Evolutionary conservation across 2,888 invertebrate species (phyloP), one percentile per base, ranked within the genome.

Genomic region (Cataglyphis altisquamis): DNA sequence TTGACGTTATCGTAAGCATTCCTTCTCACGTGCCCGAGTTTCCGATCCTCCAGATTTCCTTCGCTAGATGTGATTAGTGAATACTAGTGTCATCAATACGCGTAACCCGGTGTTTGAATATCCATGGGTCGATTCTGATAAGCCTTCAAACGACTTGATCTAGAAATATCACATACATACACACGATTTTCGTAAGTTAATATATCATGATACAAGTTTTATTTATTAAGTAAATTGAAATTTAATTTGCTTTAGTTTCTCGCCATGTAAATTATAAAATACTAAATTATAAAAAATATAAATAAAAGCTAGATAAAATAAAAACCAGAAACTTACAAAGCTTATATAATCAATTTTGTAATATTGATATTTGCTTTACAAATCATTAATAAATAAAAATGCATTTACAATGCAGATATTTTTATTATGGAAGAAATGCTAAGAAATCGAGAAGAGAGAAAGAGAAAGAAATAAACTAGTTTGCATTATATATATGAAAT

Each of bases 1-100:
- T 73, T 45, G 10, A 29, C 57, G 41, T 21, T 57, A 72, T 72
- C 36, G 21, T 70, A 68, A 68, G 48, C 68, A 45, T 57, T 60
- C 41, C 36, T 78, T 45, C 18, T 32, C 72, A 78, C 73, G 60
- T 36, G 45, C 25, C 32, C 60, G 39, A 78, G 9, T 72, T 72
- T 57, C 32, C 41, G 70, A 68, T 10, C 29, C 21, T 10, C 29
- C 32, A 18, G 10, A 68, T 1, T 29, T 6, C n/a, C 21, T 60
- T 45, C n/a, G 41, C 74, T 78, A 60, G 45, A 72, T 78, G 78
- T 78, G 74, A 78, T 78, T 78, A 78, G 78, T 73, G 36, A 78
- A 78, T 77, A 77, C 45, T 78, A 78, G 78, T 72, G 60, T 74
- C 32, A 78, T 78, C 78, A 45, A 78, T 78, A 73, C 78, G 78